Evolutionary conservation across 2,113 vertebrate species (phyloP).

Genomic region (Paradoxurus hermaphroditus): DNA sequence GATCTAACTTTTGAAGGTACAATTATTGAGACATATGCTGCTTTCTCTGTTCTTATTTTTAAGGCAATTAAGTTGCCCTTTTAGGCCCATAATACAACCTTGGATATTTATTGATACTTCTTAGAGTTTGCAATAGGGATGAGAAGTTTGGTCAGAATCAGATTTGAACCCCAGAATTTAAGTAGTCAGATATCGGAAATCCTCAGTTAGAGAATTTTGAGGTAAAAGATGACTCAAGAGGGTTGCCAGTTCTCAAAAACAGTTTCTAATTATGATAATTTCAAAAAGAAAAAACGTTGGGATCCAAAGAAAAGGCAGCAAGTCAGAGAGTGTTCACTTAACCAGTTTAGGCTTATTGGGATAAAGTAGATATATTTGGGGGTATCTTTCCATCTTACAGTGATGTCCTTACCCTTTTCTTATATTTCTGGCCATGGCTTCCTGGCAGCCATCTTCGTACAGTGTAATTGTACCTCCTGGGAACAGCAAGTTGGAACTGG

Average conservation of each 20-base stretch:
- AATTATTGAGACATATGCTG: background rate
- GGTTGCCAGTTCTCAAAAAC: background rate
- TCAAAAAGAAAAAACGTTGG: background rate
- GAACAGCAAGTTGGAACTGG: background rate
- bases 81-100: background rate
- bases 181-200: background rate
- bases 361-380: background rate
- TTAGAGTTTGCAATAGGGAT: background rate
- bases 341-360: background rate
- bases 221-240: background rate
- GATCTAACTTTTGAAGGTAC: background rate
- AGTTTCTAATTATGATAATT: background rate
- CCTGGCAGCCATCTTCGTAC: background rate
- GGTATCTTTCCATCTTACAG: background rate
- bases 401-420: background rate
- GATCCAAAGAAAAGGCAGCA: background rate
- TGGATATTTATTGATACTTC: background rate
- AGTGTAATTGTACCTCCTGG: background rate
- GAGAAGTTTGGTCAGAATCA: background rate
- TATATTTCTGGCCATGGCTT: background rate
- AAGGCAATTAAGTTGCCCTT: background rate
- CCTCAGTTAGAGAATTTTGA: background rate
- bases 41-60: background rate
- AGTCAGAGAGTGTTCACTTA: background rate
- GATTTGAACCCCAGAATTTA: background rate